Base-by-base conservation (phyloP, 2,888 invertebrate species). In the Acleris literana region DNA sequence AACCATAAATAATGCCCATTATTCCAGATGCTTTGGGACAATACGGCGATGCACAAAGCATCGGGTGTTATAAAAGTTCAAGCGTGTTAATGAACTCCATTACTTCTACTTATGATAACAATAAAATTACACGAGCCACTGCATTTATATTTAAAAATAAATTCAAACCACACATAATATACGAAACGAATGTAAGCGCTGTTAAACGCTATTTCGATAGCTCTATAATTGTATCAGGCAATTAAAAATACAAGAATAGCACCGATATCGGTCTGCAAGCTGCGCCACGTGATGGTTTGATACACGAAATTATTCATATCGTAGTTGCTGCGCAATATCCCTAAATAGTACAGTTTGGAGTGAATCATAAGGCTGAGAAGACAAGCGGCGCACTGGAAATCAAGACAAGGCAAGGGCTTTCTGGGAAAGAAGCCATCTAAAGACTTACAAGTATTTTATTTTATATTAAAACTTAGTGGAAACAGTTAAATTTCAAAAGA, bases 281-380 rank as follows among this genome's bases (percentile, higher is more conserved):
- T n/a, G 22, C 11, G 46, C 46, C 46, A 46, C 46, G n/a, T 29
- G 46, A 22, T 18, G n/a, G 9, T 11, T 3, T 25, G 22, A 17
- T 43, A 60, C 11, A 44, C 20, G 22, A 18, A 22, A 52, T 25
- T 25, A 55, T 48, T 48, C 46, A 49, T 49, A 49, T 17, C 39
- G 16, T 17, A n/a, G 46, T 13, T 39, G 52, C 57, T 66, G 46
- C 61, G 62, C 57, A 53, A 43, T 66, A 59, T 62, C 22, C 56
- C 51, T 46, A 62, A 61, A 66, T 66, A 66, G 57, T 66, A 56
- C 51, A 53, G 51, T 57, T 57, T 39, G 43, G 54, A 55, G 56
- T 62, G 61, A 61, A 61, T 66, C 56, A 66, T 52, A n/a, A 9
- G 44, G 20, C 39, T 13, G 39, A 39, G 25, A 29, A 44, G 55